Percentiles rank a stretch among this genome's conserved stretches.
These are phyloP conservation scores for Nyctereutes procyonoides DNA, from an alignment of 2,113 vertebrate genomes.

Conservation along the genomic window DNA sequence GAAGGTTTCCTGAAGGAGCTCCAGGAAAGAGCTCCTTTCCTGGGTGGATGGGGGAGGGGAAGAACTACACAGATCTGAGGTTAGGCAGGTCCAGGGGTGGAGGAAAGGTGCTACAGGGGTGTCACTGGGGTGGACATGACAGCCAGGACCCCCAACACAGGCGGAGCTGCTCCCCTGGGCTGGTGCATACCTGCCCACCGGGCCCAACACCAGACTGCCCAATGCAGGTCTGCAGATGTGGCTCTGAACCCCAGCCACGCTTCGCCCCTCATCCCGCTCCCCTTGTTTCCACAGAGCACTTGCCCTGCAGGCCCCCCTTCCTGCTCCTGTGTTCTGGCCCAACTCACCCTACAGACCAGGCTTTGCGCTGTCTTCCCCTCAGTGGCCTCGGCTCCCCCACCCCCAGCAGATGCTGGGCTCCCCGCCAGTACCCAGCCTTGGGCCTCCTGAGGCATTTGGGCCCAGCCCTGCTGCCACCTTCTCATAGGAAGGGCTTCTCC, in stretches of 20 bases:
- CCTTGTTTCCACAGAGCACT: not conserved
- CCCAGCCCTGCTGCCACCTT: not conserved
- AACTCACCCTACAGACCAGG: rapidly evolving
- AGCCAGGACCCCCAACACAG: not conserved
- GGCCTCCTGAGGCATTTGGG: not conserved
- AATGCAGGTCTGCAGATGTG: not conserved
- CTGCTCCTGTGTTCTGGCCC: not conserved
- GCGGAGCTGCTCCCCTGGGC: not conserved
- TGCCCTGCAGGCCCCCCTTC: not conserved
- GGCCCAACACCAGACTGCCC: no score
- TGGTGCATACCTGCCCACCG: no score
- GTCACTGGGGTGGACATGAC: not conserved
- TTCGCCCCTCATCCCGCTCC: not conserved
- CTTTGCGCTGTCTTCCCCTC: not conserved
- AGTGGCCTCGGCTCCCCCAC: not conserved
- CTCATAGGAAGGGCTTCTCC: not conserved
- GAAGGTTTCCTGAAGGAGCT: not conserved
- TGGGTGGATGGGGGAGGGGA: not conserved
- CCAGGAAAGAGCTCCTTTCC: no score
- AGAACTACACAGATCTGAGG: not conserved
- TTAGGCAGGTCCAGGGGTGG: not conserved
- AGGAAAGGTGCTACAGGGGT: not conserved
- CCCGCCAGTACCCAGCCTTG: no score
- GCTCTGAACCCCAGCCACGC: not conserved
- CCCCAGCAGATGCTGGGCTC: rapidly evolving